Percentiles rank a stretch among this genome's conserved stretches.
phyloP scores from a whole-genome alignment of 2,797 vertebrate genomes.

The Pempheris klunzingeri region DNA sequence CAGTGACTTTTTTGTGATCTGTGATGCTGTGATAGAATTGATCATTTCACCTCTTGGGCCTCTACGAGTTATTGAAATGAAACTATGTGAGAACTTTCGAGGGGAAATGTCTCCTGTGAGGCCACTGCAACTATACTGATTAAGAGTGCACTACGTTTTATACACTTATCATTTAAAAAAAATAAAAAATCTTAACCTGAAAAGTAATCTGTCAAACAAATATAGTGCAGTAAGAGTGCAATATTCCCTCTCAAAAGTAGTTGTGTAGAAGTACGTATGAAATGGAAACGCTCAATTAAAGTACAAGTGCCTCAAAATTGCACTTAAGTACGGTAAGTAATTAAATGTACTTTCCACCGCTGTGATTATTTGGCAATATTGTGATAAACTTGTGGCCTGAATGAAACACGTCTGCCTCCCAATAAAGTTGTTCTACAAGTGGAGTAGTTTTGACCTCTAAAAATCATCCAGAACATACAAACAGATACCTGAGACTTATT shows the following conservation, averaged over 20 bases:
- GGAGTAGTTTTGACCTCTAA: neutral
- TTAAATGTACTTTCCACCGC: neutral
- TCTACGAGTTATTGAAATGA: neutral
- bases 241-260: neutral
- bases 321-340: neutral
- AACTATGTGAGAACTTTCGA: neutral
- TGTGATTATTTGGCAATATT: neutral
- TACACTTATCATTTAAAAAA: too few relatives aligned
- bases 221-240: neutral
- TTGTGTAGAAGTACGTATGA: neutral
- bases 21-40: neutral
- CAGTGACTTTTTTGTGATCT: neutral
- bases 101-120: neutral
- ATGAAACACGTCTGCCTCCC: neutral
- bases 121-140: too few relatives aligned
- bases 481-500: neutral
- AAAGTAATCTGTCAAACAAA: neutral
- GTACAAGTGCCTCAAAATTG: too few relatives aligned
- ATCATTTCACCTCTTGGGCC: neutral
- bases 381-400: neutral
- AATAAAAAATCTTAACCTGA: too few relatives aligned
- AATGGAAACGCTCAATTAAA: neutral
- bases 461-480: neutral
- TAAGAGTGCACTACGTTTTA: neutral
- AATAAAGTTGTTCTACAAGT: neutral